Conservation (phyloP, 1,140 invertebrate genomes). For the Nebria ingens region DNA sequence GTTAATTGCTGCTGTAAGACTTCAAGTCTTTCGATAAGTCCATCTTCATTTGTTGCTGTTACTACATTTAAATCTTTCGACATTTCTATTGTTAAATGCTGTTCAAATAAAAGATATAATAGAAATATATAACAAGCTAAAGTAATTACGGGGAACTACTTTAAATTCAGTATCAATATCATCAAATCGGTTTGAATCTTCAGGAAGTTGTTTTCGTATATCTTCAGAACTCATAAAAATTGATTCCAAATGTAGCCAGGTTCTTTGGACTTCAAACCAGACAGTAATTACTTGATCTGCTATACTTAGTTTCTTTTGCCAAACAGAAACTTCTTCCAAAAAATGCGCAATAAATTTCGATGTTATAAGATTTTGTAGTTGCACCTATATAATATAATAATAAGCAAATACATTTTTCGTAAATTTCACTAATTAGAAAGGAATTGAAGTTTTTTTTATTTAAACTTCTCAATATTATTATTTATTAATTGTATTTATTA, state of each 20-base stretch:
- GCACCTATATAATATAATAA: constrained; percentile 48
- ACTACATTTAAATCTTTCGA: constrained; percentile 76
- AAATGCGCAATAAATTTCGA: constrained; percentile 96
- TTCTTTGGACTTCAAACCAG: constrained; percentile 95
- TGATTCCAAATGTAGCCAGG: constrained; percentile 93
- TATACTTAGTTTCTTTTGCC: constrained; percentile 87
- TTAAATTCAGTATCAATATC: constrained; percentile 86
- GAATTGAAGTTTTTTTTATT: constrained; percentile 5
- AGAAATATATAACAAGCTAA: not conserved
- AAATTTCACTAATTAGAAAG: not conserved
- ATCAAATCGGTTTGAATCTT: constrained; percentile 88
- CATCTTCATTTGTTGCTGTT: constrained; percentile 76
- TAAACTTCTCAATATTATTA: constrained; percentile 8
- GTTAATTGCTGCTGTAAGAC: constrained; percentile 72
- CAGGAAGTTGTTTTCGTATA: constrained; percentile 86
- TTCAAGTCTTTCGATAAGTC: constrained; percentile 69
- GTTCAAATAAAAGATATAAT: constrained; percentile 16
- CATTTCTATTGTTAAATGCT: constrained; percentile 54
- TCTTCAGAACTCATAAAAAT: constrained; percentile 98
- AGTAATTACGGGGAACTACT: constrained; percentile 24
- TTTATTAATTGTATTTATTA: not conserved
- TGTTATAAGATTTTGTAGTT: constrained; percentile 88
- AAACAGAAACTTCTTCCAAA: constrained; percentile 82
- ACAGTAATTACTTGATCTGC: constrained; percentile 88
- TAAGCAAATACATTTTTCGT: constrained; percentile 13